phyloP scores from a whole-genome alignment of 2,888 invertebrate genomes.

The Sphaeridia pumilis region DNA sequence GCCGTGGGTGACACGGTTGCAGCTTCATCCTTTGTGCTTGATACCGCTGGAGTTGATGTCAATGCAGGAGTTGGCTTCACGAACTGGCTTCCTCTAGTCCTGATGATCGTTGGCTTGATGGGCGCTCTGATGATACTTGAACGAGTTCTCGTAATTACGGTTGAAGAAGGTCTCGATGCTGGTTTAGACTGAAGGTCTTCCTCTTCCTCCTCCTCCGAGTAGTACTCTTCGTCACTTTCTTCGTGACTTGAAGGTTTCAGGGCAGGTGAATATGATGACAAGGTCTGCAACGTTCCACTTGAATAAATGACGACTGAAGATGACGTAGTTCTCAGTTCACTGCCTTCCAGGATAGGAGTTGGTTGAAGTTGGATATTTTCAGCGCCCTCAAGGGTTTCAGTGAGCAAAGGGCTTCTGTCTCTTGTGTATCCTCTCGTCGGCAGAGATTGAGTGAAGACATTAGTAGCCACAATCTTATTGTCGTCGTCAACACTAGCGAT shows the following conservation, averaged over 20 bases:
- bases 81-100: conserved; percentile 5
- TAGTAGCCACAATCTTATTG: conserved; percentile 37
- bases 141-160: background rate
- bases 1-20: background rate
- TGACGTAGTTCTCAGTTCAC: conserved; percentile 11
- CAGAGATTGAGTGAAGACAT: conserved; percentile 34
- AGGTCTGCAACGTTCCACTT: conserved; percentile 26
- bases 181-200: conserved; percentile 17
- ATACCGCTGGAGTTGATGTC: conserved; percentile 16
- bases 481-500: conserved; percentile 37
- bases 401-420: conserved; percentile 1
- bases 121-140: conserved; percentile 3
- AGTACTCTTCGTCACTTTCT: conserved; percentile 6
- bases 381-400: conserved; percentile 8
- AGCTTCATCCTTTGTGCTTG: background rate
- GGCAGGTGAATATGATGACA: conserved; percentile 5
- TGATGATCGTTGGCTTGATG: conserved; percentile 12
- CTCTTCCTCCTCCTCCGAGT: conserved; percentile 14
- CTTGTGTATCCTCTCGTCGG: conserved; percentile 16
- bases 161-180: conserved; percentile 1
- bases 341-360: conserved; percentile 3
- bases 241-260: background rate
- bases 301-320: conserved; percentile 31
- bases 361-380: conserved; percentile 8
- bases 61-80: conserved; percentile 13